Base-by-base conservation (phyloP, 2,113 vertebrate genomes). In the Crotalus tigris region DNA sequence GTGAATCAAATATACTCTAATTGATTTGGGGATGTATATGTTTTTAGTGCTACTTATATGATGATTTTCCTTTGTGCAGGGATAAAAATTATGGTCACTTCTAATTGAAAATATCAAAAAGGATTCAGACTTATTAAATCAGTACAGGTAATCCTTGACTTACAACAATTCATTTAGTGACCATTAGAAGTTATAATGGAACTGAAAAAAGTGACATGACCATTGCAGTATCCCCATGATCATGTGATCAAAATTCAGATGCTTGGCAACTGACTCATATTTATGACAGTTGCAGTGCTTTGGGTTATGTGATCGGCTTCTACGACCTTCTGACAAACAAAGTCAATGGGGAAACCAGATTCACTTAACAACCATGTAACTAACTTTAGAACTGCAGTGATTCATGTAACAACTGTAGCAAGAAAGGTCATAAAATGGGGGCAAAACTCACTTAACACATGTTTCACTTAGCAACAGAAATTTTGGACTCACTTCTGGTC, bases 71-170 rank as follows among this genome's bases (percentile, higher is more conserved):
- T 29, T 64, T 64, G 24, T 3, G 10, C 59, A 64, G 26, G 59
- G 59, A 26, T 64, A 64, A 64, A 64, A 64, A 3, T 4, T 64
- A 64, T 64, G 59, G 24, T 29, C 2, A 39, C n/a, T 39, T 81
- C 69, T 39, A 33, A 33, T 87, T 93, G 49, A 92, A 88, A 93
- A 94, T 91, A 55, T 91, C 64, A 91, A 81, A 91, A 55, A 81
- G 5, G 33, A 29, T 12, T 21, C 69, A 5, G 23, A 54, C 49
- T 90, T 12, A 26, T 90, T 44, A 54, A 49, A 54, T 24, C 12
- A 85, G 51, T 64, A 13, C 29, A 64, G 29, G 3, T 64, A 64
- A 29, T 64, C 11, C 4, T 64, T 13, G 61, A 13, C 11, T n/a
- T 64, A 64, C 61, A 64, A 64, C 24, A 64, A 13, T n/a, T 64